Conservation (phyloP, 2,888 invertebrate species). For the Gisinianus flammeolus region DNA sequence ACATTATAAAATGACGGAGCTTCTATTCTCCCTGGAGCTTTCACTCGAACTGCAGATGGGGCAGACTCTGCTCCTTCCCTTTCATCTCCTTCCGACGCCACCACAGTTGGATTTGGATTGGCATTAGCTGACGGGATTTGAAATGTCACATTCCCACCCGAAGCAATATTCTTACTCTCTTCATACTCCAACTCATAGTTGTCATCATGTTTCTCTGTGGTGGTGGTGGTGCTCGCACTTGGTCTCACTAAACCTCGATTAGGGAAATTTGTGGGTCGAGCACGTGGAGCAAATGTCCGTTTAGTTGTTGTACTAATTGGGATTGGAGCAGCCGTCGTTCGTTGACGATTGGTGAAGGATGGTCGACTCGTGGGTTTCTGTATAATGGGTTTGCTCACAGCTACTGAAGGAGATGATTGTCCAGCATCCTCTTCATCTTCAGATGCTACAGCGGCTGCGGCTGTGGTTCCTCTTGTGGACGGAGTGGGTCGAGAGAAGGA, state of each 20-base stretch:
- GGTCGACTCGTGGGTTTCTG: slow-evolving; percentile 43
- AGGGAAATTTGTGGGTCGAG: slow-evolving; percentile 53
- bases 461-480: slow-evolving; percentile 15
- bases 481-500: slow-evolving; percentile 54
- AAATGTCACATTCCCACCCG: slow-evolving; percentile 7
- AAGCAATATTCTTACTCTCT: slow-evolving; percentile 43
- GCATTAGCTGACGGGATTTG: not conserved
- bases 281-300: slow-evolving; percentile 52
- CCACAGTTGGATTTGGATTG: not conserved
- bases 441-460: not conserved
- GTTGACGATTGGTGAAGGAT: slow-evolving; percentile 17
- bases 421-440: slow-evolving; percentile 24
- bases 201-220: slow-evolving; percentile 50
- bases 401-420: slow-evolving; percentile 18
- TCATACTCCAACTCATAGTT: slow-evolving; percentile 54
- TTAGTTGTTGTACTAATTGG: slow-evolving; percentile 55
- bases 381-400: slow-evolving; percentile 28
- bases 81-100: slow-evolving; percentile 13
- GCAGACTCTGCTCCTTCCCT: slow-evolving; percentile 42
- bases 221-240: slow-evolving; percentile 42
- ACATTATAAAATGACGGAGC: slow-evolving; percentile 4
- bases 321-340: slow-evolving; percentile 44
- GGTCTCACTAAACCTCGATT: slow-evolving; percentile 40
- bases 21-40: slow-evolving; percentile 13
- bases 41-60: slow-evolving; percentile 39